phyloP scores from a whole-genome alignment of 2,797 vertebrate genomes.

The Platyrinchus mystaceus region DNA sequence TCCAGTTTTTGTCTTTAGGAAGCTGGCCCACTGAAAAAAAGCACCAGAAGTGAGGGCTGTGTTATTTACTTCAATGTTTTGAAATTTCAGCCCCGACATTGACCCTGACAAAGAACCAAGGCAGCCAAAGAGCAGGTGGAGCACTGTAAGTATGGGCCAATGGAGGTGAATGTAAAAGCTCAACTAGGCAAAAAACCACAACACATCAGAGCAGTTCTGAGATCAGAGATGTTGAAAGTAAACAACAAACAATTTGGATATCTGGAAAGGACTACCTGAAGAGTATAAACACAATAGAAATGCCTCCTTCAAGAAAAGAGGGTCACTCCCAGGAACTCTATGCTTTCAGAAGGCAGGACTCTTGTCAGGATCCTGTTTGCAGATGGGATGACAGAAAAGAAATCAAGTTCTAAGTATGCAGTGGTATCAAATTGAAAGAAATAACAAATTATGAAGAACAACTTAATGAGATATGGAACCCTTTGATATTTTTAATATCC shows the following conservation, averaged over 20 bases:
- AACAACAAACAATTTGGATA: background rate
- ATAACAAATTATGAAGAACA: constrained; percentile 48
- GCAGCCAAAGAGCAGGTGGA: constrained; percentile 18
- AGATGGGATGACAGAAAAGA: constrained; percentile 32
- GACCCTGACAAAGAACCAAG: constrained; percentile 10
- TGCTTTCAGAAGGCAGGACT: background rate
- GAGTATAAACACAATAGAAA: background rate
- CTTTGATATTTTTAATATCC: constrained; percentile 67
- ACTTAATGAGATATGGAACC: constrained; percentile 63
- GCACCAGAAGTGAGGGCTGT: background rate
- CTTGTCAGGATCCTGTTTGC: constrained; percentile 29
- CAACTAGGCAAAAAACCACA: background rate
- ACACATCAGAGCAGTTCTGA: background rate
- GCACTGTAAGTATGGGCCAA: background rate
- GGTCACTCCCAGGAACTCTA: background rate
- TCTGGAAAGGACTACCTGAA: background rate
- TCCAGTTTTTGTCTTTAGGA: background rate
- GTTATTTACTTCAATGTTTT: constrained; percentile 19
- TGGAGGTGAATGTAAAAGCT: background rate
- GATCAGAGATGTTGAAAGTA: background rate
- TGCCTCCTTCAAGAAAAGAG: background rate
- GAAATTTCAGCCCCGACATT: background rate
- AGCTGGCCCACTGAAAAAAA: background rate
- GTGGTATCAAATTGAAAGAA: constrained; percentile 10
- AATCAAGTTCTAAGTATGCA: constrained; percentile 43